Conservation (phyloP, 2,797 vertebrate species). For the Rhinella marina region DNA sequence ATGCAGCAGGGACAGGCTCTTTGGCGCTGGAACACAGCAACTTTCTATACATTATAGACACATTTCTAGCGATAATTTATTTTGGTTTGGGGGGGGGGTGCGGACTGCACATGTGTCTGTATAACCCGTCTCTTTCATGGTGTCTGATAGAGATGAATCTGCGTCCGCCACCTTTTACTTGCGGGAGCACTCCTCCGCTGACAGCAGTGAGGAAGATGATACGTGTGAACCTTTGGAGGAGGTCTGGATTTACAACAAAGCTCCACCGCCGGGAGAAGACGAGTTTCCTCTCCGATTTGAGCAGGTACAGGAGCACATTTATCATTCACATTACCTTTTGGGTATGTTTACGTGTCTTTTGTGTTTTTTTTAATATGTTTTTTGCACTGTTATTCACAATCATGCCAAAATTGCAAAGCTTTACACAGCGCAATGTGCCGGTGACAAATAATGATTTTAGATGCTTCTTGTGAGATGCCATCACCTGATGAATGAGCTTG, state of each 20-base stretch:
- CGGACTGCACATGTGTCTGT: no score
- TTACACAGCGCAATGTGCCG: no score
- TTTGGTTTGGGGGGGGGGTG: no score
- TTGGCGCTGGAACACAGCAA: no score
- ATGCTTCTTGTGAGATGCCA: no score
- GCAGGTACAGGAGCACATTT: conserved; percentile 77
- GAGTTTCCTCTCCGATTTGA: conserved; percentile 80
- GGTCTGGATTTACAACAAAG: conserved; percentile 89
- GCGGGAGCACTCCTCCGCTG: conserved; percentile 69
- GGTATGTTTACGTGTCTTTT: neutral
- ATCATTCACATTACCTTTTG: neutral
- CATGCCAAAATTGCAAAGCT: no score
- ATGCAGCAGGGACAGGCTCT: no score
- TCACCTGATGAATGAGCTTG: no score
- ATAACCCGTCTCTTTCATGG: neutral
- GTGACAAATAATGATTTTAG: no score
- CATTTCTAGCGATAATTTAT: no score
- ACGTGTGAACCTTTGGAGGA: conserved; percentile 68
- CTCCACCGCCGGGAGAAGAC: conserved; percentile 74
- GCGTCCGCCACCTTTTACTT: conserved; percentile 89
- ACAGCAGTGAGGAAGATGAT: conserved; percentile 61
- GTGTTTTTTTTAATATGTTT: no score
- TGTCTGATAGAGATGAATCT: conserved; percentile 85
- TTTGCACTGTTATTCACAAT: neutral
- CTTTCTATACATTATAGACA: no score